These are phyloP conservation scores for Drosophila pectinifera DNA, from an alignment of 1,140 invertebrate genomes.

Conservation along the genomic window DNA sequence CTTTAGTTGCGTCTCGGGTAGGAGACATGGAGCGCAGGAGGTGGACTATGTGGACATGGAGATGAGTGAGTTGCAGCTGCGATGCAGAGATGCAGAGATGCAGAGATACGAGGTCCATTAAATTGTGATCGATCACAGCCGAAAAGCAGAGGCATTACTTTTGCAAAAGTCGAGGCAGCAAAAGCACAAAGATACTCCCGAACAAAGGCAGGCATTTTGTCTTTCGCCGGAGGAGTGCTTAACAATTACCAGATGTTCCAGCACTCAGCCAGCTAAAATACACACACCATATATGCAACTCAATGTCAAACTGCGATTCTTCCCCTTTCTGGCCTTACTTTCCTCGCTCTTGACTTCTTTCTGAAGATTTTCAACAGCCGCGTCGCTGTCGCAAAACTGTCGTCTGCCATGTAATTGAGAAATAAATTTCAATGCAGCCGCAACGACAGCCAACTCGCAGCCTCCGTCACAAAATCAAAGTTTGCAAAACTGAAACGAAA, in stretches of 20 bases:
- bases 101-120: slow-evolving; percentile 61
- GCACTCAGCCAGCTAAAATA: slow-evolving; percentile 48
- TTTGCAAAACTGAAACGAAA: slow-evolving; percentile 38
- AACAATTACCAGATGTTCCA: slow-evolving; percentile 80
- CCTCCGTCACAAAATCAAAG: slow-evolving; percentile 50
- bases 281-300: slow-evolving; percentile 44
- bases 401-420: slow-evolving; percentile 77
- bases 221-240: slow-evolving; percentile 51
- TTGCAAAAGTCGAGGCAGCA: slow-evolving; percentile 49
- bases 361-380: slow-evolving; percentile 36
- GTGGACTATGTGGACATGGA: slow-evolving; percentile 72
- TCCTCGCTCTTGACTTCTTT: slow-evolving; percentile 1
- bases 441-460: slow-evolving; percentile 11
- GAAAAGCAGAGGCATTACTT: slow-evolving; percentile 34
- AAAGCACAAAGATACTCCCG: slow-evolving; percentile 42
- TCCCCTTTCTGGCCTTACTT: neutral
- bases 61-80: slow-evolving; percentile 66
- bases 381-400: slow-evolving; percentile 56
- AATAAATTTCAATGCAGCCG: slow-evolving; percentile 63
- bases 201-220: slow-evolving; percentile 78
- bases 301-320: slow-evolving; percentile 52
- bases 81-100: slow-evolving; percentile 25
- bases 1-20: slow-evolving; percentile 56
- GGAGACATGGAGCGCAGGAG: slow-evolving; percentile 18
- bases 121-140: slow-evolving; percentile 74